phyloP scores from a whole-genome alignment of 30 jellyfish, hydroid and myxozoan genomes.

The Calvadosia cruxmelitensis region DNA sequence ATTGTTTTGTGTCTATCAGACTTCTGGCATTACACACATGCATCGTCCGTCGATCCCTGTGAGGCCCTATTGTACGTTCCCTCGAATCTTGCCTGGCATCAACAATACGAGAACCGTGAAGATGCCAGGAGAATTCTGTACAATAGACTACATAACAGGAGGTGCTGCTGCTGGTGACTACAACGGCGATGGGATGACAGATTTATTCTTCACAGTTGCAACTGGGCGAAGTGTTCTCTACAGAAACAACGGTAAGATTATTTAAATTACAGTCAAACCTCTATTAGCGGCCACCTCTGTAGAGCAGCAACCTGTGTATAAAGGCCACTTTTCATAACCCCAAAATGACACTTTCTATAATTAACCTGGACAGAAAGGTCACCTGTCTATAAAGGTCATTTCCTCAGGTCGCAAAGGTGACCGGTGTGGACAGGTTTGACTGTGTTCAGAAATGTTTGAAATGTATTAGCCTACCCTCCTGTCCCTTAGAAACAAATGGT shows the following conservation, averaged over 20 bases:
- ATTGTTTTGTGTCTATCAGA: slow-evolving; percentile 32
- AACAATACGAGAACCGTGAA: slow-evolving; percentile 36
- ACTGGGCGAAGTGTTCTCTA: slow-evolving; percentile 58
- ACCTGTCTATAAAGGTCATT: too few relatives aligned
- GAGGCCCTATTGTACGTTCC: slow-evolving; percentile 82
- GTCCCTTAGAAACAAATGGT: too few relatives aligned
- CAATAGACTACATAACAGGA: slow-evolving; percentile 68
- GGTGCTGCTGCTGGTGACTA: slow-evolving; percentile 96
- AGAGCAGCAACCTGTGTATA: too few relatives aligned
- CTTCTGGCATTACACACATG: slow-evolving; percentile 55
- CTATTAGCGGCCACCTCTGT: too few relatives aligned
- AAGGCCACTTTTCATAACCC: too few relatives aligned
- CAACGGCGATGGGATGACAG: slow-evolving; percentile 88
- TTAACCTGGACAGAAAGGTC: too few relatives aligned
- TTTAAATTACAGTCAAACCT: too few relatives aligned
- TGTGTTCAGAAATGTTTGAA: too few relatives aligned
- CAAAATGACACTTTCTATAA: too few relatives aligned
- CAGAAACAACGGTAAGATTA: slow-evolving; percentile 73
- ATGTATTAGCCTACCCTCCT: too few relatives aligned
- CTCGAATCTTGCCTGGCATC: slow-evolving; percentile 47
- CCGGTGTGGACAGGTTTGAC: too few relatives aligned
- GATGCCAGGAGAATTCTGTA: slow-evolving; percentile 66
- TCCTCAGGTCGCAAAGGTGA: too few relatives aligned
- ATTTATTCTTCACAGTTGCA: slow-evolving; percentile 55
- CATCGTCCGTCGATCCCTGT: slow-evolving; percentile 70